phyloP scores from a whole-genome alignment of 2,113 vertebrate species.

The Brienomyrus longianalis region DNA sequence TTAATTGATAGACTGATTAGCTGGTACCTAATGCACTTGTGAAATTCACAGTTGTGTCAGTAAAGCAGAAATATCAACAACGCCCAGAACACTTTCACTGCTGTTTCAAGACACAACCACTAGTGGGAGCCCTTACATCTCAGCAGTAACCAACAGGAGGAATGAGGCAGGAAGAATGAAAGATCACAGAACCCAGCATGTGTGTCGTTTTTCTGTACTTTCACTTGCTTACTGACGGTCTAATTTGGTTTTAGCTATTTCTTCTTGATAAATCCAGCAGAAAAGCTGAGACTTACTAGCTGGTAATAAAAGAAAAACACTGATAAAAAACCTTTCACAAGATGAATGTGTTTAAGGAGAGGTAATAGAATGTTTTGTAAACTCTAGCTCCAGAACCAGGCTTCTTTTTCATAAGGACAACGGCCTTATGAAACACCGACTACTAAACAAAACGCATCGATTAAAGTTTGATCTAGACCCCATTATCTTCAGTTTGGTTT shows the following conservation, averaged over 20 bases:
- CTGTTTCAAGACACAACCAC: slow-evolving; percentile 23
- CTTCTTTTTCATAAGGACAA: neutral
- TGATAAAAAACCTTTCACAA: neutral
- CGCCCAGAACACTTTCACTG: neutral
- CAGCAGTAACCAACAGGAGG: neutral
- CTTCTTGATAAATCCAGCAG: neutral
- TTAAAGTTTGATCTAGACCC: neutral
- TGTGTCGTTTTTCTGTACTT: neutral
- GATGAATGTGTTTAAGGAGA: neutral
- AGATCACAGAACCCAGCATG: neutral
- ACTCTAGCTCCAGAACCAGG: neutral
- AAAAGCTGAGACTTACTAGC: neutral
- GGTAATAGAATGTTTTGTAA: neutral
- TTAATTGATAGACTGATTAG: neutral
- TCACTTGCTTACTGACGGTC: neutral
- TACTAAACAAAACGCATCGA: too few species aligned
- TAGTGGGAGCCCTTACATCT: slow-evolving; percentile 30
- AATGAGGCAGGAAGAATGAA: neutral
- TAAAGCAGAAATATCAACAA: neutral
- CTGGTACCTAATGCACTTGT: neutral
- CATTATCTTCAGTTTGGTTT: neutral
- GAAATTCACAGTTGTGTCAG: neutral
- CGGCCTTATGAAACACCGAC: too few species aligned
- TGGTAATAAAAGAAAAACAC: neutral
- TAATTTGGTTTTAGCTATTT: neutral